Conservation (phyloP, 53 echinoderm and acorn worm genomes). For the Temnopleurus reevesii region DNA sequence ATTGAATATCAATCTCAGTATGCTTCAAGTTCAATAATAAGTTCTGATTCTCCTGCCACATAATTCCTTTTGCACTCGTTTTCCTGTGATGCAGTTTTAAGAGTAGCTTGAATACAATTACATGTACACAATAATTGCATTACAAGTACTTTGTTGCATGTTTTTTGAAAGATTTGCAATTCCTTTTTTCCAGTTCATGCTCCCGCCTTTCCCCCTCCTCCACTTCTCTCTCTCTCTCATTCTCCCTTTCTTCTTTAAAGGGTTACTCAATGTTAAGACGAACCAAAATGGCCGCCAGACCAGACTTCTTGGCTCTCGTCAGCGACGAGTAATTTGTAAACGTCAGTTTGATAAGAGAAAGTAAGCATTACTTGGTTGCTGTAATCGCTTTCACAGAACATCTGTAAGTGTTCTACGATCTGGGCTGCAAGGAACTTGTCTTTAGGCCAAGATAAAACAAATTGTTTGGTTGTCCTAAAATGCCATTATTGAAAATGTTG, state of each 20-base stretch:
- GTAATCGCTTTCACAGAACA: slow-evolving; percentile 35
- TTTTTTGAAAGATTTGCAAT: slow-evolving; percentile 9
- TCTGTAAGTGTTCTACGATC: neutral
- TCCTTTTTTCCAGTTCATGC: neutral
- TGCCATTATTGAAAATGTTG: no score
- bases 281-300: slow-evolving; percentile 21
- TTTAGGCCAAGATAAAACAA: neutral
- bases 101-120: no score
- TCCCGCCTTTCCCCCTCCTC: neutral
- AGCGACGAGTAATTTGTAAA: slow-evolving; percentile 62
- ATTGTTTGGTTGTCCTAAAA: no score
- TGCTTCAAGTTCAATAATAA: no score
- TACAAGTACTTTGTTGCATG: neutral
- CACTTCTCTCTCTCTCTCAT: neutral
- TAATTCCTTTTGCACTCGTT: no score
- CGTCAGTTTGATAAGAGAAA: slow-evolving; percentile 55
- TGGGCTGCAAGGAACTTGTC: slow-evolving; percentile 3
- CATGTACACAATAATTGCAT: no score
- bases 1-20: no score
- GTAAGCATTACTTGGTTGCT: slow-evolving; percentile 41
- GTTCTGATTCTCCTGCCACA: no score
- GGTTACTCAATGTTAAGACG: neutral
- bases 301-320: slow-evolving; percentile 53
- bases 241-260: neutral
- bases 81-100: no score